Base-by-base conservation (phyloP, 2,888 invertebrate species). In the Pinctada fucata region DNA sequence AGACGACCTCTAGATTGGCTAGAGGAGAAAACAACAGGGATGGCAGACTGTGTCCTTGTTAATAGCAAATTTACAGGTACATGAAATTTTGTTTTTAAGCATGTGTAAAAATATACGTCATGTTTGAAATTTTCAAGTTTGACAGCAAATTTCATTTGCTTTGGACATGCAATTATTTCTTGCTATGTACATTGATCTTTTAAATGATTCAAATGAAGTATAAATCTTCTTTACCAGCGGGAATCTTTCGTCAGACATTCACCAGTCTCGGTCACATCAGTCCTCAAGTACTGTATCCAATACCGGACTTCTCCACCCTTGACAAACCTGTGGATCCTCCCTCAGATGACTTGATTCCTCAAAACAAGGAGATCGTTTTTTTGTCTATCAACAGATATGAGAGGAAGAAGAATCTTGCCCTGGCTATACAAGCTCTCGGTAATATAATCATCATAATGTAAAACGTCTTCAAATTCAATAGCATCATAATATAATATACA, bases 381-480 rank as follows among this genome's bases (percentile, higher is more conserved):
- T 93, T 99, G 8, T 99, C 99, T 0, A 96, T 99, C 83, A 99
- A 99, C 93, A 95, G 99, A 82, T 99, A 96, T 93, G 99, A 99
- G 91, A 95, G 97, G 5, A 99, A 99, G 91, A 99, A 99, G 93
- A 97, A 98, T 92, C 94, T 99, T n/a, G 94, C 94, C 63, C 92
- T 99, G 69, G 98, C 98, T 0, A 93, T 99, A 69, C 93, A 95
- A 88, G 96, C 98, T 3, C 94, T 99, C 86, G 95, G 95, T 88
- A 93, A 95, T 87, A 85, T 68, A 31, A 31, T 31, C 31, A 31
- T 31, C 31, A 31, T 31, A 31, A 31, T 31, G 31, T 31, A 31
- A 31, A 31, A 31, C 31, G 31, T 31, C 31, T 31, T 31, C 31
- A 31, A 31, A 31, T 31, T 31, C 31, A 31, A 31, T 31, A 31